phyloP scores from a whole-genome alignment of 2,888 invertebrate genomes.

The Mesorhabditis belari region DNA sequence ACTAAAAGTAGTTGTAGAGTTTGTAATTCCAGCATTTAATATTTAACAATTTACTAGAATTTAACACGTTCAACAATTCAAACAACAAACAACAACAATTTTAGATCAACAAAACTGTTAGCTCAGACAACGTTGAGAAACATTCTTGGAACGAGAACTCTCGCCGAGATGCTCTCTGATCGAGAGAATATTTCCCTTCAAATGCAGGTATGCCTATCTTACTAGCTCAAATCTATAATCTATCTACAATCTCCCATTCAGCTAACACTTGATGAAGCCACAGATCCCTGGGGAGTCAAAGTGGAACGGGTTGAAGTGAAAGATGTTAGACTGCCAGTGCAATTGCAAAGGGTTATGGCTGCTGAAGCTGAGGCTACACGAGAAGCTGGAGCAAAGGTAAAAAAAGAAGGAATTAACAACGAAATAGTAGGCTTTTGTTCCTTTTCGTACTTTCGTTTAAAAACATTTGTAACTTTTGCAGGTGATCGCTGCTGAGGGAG shows the following conservation, averaged over 20 bases:
- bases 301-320: constrained; percentile 54
- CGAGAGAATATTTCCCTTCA: constrained; percentile 76
- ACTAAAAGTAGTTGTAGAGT: too few species aligned
- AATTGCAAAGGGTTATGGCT: constrained; percentile 87
- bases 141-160: constrained; percentile 68
- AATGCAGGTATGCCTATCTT: constrained; percentile 33
- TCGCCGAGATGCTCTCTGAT: constrained; percentile 92
- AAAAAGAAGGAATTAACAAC: not conserved
- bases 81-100: constrained; percentile 55
- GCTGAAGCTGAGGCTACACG: constrained; percentile 88
- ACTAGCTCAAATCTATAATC: not conserved
- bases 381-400: constrained; percentile 63
- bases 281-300: constrained; percentile 58
- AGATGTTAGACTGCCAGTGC: constrained; percentile 82
- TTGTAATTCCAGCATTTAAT: too few species aligned
- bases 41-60: too few species aligned
- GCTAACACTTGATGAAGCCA: constrained; percentile 56
- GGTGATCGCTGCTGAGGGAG: constrained; percentile 93
- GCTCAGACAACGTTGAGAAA: constrained; percentile 56
- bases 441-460: too few species aligned
- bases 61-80: too few species aligned
- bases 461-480: constrained; percentile 40
- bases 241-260: constrained; percentile 11
- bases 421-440: not conserved
- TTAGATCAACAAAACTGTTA: constrained; percentile 56